phyloP scores from a whole-genome alignment of 2,797 vertebrate genomes.

The Clarias platycephalus region DNA sequence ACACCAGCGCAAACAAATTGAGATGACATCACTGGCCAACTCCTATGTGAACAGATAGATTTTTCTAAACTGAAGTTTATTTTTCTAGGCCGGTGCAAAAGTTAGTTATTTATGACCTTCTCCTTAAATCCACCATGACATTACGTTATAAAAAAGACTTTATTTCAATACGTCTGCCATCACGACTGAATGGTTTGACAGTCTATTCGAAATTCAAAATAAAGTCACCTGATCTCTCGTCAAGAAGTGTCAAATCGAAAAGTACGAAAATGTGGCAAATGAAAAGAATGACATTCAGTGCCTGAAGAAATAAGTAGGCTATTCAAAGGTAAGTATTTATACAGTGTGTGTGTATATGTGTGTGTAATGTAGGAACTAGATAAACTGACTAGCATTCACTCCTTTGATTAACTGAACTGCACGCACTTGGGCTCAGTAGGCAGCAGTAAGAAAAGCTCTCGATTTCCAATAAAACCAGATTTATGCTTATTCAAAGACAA shows the following conservation, averaged over 20 bases:
- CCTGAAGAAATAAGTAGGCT: slow-evolving; percentile 32
- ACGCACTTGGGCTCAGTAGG: slow-evolving; percentile 47
- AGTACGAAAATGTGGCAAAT: slow-evolving; percentile 40
- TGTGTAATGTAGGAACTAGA: slow-evolving; percentile 36
- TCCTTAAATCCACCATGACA: slow-evolving; percentile 64
- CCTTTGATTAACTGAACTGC: slow-evolving; percentile 50
- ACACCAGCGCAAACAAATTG: slow-evolving; percentile 75
- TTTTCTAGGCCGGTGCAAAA: slow-evolving; percentile 59
- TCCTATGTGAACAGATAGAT: slow-evolving; percentile 67
- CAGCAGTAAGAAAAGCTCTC: slow-evolving; percentile 52
- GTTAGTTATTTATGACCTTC: slow-evolving; percentile 56
- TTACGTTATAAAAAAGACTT: slow-evolving; percentile 39
- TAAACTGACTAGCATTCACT: slow-evolving; percentile 46
- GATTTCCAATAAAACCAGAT: slow-evolving; percentile 58
- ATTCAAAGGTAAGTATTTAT: slow-evolving; percentile 42
- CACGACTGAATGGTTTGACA: slow-evolving; percentile 35
- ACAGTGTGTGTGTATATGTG: slow-evolving; percentile 21
- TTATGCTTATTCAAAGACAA: slow-evolving; percentile 66
- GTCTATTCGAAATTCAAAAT: slow-evolving; percentile 26
- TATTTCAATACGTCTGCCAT: slow-evolving; percentile 40
- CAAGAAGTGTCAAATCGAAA: slow-evolving; percentile 32
- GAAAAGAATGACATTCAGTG: slow-evolving; percentile 47
- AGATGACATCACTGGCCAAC: slow-evolving; percentile 73
- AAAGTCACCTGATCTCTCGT: slow-evolving; percentile 29
- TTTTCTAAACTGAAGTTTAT: slow-evolving; percentile 65